phyloP scores from a whole-genome alignment of 2,113 vertebrate genomes.

The Oxyura jamaicensis region DNA sequence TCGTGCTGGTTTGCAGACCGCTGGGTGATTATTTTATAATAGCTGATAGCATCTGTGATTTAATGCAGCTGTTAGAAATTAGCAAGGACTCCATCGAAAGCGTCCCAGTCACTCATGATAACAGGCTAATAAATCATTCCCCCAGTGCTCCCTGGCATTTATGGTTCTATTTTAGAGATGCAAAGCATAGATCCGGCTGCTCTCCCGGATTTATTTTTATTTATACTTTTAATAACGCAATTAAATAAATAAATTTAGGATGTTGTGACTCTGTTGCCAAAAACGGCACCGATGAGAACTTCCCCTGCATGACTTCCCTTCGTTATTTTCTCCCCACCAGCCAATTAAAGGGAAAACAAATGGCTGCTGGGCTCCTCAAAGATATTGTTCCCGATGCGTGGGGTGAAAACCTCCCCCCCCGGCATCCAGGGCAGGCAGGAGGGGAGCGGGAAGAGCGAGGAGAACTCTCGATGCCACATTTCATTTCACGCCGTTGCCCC shows the following conservation, averaged over 20 bases:
- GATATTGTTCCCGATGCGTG: background rate
- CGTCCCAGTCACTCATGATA: slow-evolving; percentile 80
- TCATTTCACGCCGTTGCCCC: background rate
- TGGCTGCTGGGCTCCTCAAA: background rate
- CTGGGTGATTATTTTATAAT: slow-evolving; percentile 78
- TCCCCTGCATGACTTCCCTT: slow-evolving; percentile 50
- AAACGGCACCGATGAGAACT: slow-evolving; percentile 33
- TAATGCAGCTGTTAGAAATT: slow-evolving; percentile 82
- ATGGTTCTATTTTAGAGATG: slow-evolving; percentile 75
- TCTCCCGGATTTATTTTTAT: slow-evolving; percentile 72
- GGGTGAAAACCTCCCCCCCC: background rate
- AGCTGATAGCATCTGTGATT: slow-evolving; percentile 79
- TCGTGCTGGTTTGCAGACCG: slow-evolving; percentile 60
- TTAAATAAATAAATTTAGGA: slow-evolving; percentile 54
- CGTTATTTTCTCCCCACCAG: slow-evolving; percentile 46
- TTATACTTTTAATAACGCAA: slow-evolving; percentile 77
- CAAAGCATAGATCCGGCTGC: slow-evolving; percentile 66
- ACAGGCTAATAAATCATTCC: slow-evolving; percentile 81
- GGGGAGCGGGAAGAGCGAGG: background rate
- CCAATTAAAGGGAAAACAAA: slow-evolving; percentile 53
- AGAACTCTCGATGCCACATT: accelerated
- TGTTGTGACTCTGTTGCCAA: slow-evolving; percentile 59
- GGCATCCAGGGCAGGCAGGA: background rate
- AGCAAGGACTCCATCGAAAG: slow-evolving; percentile 77
- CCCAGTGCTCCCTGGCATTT: slow-evolving; percentile 74